Conservation (phyloP, 2,888 invertebrate genomes). For the Synergus itoensis region DNA sequence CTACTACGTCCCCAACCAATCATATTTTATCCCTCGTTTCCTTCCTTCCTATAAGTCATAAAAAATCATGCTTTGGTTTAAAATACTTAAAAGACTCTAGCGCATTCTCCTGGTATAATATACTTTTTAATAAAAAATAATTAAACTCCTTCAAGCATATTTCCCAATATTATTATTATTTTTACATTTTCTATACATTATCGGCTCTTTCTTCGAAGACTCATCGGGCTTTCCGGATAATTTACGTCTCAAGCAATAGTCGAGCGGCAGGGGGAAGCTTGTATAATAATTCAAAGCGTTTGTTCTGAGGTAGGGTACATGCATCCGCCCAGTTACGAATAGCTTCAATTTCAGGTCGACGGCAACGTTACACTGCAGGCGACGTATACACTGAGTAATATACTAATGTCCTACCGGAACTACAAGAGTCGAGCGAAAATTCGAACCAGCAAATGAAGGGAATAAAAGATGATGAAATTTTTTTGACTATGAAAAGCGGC, state of each 20-base stretch:
- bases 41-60: not conserved
- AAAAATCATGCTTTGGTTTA: not conserved
- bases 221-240: not conserved
- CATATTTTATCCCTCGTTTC: no score
- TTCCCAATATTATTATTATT: no score
- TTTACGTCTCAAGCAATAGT: not conserved
- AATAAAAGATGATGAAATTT: not conserved
- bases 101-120: not conserved
- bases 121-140: not conserved
- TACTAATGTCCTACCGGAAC: conserved; percentile 27
- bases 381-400: conserved; percentile 9
- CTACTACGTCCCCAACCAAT: no score
- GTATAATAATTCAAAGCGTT: conserved; percentile 16
- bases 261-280: not conserved
- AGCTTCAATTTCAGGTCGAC: conserved; percentile 35
- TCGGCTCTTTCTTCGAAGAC: not conserved
- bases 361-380: conserved; percentile 10
- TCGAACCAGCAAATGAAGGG: not conserved
- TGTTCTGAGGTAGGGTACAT: not conserved
- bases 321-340: conserved; percentile 36
- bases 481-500: not conserved
- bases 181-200: no score
- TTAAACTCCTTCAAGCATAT: no score
- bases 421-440: not conserved
- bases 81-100: not conserved